Evolutionary conservation across 2,888 invertebrate species (phyloP).

Genomic region (Drosophila pseudotakahashii): DNA sequence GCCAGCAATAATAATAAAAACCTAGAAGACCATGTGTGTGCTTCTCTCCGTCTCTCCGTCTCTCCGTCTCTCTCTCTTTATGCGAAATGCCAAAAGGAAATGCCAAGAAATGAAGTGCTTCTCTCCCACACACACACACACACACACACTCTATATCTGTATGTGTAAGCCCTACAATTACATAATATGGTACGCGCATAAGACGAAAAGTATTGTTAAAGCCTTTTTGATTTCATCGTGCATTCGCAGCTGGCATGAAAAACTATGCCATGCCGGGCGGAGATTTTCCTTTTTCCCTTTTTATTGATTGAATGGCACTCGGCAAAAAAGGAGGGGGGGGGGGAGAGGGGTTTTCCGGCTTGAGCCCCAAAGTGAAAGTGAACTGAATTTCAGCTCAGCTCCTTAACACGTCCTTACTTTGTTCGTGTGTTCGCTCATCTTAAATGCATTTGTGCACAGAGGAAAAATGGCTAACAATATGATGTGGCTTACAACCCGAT

Average conservation of each 20-base stretch:
- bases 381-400: constrained; percentile 50
- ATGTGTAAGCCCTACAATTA: constrained; percentile 67
- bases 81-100: constrained; percentile 59
- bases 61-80: constrained; percentile 46
- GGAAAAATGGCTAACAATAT: not conserved
- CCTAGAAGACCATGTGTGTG: constrained; percentile 56
- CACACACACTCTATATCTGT: constrained; percentile 13
- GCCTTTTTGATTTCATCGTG: constrained; percentile 48
- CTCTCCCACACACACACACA: constrained; percentile 38
- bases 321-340: not conserved
- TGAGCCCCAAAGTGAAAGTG: constrained; percentile 51
- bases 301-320: constrained; percentile 39
- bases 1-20: constrained; percentile 72
- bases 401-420: constrained; percentile 41
- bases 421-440: constrained; percentile 4
- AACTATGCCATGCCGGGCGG: constrained; percentile 41
- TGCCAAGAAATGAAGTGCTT: constrained; percentile 77
- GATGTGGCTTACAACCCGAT: too few relatives aligned
- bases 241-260: constrained; percentile 29
- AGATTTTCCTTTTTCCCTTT: constrained; percentile 31
- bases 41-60: constrained; percentile 46
- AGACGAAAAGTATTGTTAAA: constrained; percentile 64
- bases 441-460: constrained; percentile 38
- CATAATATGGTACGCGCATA: constrained; percentile 77
- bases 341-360: not conserved